Base-by-base conservation (phyloP, 2,113 vertebrate species). In the Xiphophorus couchianus region DNA sequence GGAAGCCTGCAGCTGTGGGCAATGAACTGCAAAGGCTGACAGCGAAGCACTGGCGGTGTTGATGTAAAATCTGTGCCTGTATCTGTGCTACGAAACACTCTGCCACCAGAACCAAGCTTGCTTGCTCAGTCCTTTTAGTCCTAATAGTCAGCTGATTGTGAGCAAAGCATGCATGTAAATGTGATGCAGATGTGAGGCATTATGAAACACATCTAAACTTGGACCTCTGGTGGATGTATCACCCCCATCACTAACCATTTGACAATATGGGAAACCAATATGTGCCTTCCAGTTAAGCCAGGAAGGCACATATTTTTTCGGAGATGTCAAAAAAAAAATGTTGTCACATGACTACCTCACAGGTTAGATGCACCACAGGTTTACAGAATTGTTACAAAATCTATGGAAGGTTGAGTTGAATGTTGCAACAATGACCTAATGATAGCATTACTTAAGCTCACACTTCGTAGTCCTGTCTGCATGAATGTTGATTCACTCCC, bases 1-100 rank as follows among this genome's bases (percentile, higher is more conserved):
- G 29, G 74, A 84, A 63, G 86, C 75, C 67, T 76, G 77, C 77
- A 82, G 83, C 79, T 70, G 62, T 25, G 70, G 72, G 78, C 88
- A 84, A 65, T 80, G 81, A 76, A 80, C 69, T 63, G 63, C 27
- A 71, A 81, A 78, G 69, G 75, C 87, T 80, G 85, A 77, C 86
- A 85, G 80, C 76, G 7, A 76, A 77, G 62, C 87, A 78, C 66
- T 71, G 1, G 1, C 72, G 76, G 71, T 74, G 73, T 80, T 74
- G 29, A 73, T 69, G 69, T 81, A 69, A 79, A 70, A 86, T 77
- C 64, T 37, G 30, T 67, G 76, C 73, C 60, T 62, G 35, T 44
- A 51, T 76, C 73, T 84, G n/a, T 0, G 48, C 77, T 64, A 1
- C 66, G 10, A 74, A 71, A 74, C 64, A 66, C 73, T 69, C 67